Evolutionary conservation across 2,113 vertebrate species (phyloP).

Genomic region (Riparia riparia): DNA sequence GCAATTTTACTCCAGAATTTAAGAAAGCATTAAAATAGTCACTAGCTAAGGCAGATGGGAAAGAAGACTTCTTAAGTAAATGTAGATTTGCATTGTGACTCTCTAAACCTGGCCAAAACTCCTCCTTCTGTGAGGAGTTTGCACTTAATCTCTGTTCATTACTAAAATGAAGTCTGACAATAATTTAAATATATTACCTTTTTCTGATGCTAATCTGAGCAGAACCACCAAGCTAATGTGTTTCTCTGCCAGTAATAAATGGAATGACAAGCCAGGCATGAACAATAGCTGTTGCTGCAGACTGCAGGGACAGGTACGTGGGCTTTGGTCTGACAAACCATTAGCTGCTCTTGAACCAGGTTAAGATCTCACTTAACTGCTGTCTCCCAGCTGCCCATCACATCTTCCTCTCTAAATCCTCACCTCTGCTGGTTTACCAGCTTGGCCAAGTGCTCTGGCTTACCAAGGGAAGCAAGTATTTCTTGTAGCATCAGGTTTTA

Average conservation of each 20-base stretch:
- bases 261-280: not conserved
- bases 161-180: not conserved
- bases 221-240: not conserved
- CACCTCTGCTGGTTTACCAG: not conserved
- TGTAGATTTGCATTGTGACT: not conserved
- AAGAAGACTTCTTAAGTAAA: not conserved
- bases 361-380: not conserved
- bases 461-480: not conserved
- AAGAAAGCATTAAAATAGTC: not conserved
- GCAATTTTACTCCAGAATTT: not conserved
- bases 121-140: not conserved
- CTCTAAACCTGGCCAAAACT: not conserved
- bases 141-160: not conserved
- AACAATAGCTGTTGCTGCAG: not conserved
- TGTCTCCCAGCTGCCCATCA: not conserved
- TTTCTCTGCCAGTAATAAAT: not conserved
- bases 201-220: not conserved
- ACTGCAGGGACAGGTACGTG: accelerated
- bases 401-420: not conserved
- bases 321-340: not conserved
- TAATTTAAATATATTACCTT: not conserved
- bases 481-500: not conserved
- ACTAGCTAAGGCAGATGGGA: not conserved
- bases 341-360: not conserved
- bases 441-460: not conserved